phyloP scores from a whole-genome alignment of 2,113 vertebrate species.

The Scortum barcoo region DNA sequence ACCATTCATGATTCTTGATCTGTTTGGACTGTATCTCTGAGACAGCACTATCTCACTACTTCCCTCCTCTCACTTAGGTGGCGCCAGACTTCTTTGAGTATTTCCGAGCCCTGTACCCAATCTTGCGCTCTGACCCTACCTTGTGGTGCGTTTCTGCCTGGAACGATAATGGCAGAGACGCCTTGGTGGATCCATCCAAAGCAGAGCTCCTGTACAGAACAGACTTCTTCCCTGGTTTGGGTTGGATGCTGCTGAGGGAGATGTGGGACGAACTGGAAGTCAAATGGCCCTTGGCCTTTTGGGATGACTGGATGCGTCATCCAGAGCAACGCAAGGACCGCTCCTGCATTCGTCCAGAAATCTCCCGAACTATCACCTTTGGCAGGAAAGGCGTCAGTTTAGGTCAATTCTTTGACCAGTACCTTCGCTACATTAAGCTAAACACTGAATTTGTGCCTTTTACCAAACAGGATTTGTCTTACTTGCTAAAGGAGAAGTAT shows the following conservation, averaged over 20 bases:
- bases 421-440: slow-evolving; percentile 94
- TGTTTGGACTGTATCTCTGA: background rate
- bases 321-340: slow-evolving; percentile 90
- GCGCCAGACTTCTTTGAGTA: slow-evolving; percentile 96
- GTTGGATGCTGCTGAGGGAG: slow-evolving; percentile 91
- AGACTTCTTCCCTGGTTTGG: slow-evolving; percentile 95
- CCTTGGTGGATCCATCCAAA: slow-evolving; percentile 85
- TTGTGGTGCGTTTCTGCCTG: slow-evolving; percentile 96
- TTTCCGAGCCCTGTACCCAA: slow-evolving; percentile 89
- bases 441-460: slow-evolving; percentile 96
- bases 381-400: slow-evolving; percentile 95
- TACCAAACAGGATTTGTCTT: slow-evolving; percentile 89
- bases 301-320: slow-evolving; percentile 97
- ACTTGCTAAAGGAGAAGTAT: slow-evolving; percentile 87
- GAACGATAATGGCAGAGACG: slow-evolving; percentile 95
- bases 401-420: slow-evolving; percentile 97
- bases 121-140: slow-evolving; percentile 84
- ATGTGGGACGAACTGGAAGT: slow-evolving; percentile 93
- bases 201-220: slow-evolving; percentile 91
- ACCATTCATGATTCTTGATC: background rate
- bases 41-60: background rate
- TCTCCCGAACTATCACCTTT: slow-evolving; percentile 94
- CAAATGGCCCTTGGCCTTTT: slow-evolving; percentile 96
- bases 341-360: slow-evolving; percentile 92
- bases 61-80: slow-evolving; percentile 77